phyloP scores from a whole-genome alignment of 2,888 invertebrate species.

The Lacanobia wlatinum region DNA sequence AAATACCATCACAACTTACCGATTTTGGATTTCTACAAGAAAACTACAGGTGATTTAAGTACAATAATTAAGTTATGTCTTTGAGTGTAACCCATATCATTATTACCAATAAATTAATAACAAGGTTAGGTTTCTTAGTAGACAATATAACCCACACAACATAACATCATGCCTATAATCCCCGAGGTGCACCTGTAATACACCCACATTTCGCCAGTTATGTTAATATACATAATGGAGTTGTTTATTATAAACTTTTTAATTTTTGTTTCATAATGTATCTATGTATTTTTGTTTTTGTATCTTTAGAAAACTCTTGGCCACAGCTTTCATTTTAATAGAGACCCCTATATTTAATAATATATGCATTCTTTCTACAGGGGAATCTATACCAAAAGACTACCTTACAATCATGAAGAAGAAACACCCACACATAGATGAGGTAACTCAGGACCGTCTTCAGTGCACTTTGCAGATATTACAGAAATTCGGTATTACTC shows the following conservation, averaged over 20 bases:
- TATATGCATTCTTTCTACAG: conserved; percentile 66
- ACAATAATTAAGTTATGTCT: neutral
- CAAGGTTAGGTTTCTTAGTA: conserved; percentile 13
- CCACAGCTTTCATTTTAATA: neutral
- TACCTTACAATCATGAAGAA: conserved; percentile 73
- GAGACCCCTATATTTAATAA: neutral
- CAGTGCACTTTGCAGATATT: conserved; percentile 80
- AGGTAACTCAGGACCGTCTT: conserved; percentile 76
- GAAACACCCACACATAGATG: conserved; percentile 81
- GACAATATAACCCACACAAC: neutral
- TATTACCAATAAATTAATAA: neutral
- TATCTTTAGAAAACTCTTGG: neutral
- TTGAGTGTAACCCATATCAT: neutral
- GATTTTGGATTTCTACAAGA: conserved; percentile 80
- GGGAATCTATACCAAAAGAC: conserved; percentile 71
- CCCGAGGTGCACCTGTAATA: too few species aligned
- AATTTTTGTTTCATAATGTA: neutral
- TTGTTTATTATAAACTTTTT: neutral
- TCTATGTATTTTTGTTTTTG: too few species aligned
- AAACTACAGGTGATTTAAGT: conserved; percentile 77
- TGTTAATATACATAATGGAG: neutral
- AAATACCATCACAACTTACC: conserved; percentile 72
- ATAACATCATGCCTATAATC: too few species aligned
- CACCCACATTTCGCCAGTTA: too few species aligned
- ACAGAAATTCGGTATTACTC: conserved; percentile 84